Base-by-base conservation (phyloP, 2,113 vertebrate species). In the Mastomys natalensis region DNA sequence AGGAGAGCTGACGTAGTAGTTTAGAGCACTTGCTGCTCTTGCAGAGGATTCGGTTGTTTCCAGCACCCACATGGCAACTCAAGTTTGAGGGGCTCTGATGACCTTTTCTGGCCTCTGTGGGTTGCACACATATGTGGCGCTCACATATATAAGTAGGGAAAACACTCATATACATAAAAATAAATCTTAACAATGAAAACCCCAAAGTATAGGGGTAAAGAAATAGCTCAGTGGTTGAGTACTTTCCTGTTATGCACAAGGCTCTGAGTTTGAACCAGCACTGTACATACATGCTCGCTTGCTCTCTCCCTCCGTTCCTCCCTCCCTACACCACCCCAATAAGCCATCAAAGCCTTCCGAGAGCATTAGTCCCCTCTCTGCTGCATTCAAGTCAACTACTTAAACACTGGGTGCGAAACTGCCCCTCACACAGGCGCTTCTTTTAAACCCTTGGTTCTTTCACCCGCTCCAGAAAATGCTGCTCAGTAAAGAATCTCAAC, bases 221-320 rank as follows among this genome's bases (percentile, higher is more conserved):
- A 60, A n/a, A 37, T 11, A 55, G 86, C 45, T 72, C 21, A 72
- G 86, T 29, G 84, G 66, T 10, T 53, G 22, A 53, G 7, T 29
- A 16, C 22, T 55, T 51, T 21, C 31, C 34, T n/a, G 5, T 12
- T 53, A 16, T n/a, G n/a, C 66, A 72, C 34, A 53, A 51, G 12
- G 31, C 37, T 16, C 34, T 70, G 2, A 34, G 85, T n/a, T n/a
- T 70, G 85, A 87, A 10, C 62, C 55, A 62, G 21, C 31, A 51
- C 8, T 1, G 12, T 10, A 9, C 82, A 34, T 10, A 15, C 12
- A 9, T 51, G 29, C 19, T 5, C 34, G 0, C 51, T 12, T 0
- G 8, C 16, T 24, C 40, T 21, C 31, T 9, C 77, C 34, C 8
- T 1, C 34, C 34, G 1, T 51, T 8, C 29, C 11, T 19, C 37